phyloP scores from a whole-genome alignment of 2,113 vertebrate genomes.

The Electrona antarctica region DNA sequence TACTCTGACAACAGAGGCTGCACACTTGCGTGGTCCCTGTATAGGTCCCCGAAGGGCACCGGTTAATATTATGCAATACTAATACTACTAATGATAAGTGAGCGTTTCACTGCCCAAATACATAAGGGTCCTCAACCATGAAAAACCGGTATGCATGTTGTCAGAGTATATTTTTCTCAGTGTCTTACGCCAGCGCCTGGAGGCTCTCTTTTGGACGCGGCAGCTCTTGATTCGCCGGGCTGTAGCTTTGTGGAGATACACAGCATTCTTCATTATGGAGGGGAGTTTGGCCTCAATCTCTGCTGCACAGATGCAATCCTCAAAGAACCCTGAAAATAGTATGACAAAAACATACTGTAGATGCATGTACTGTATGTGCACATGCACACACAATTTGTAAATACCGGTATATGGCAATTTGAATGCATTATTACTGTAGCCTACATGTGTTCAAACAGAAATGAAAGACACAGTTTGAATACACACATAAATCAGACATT shows the following conservation, averaged over 20 bases:
- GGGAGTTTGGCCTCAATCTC: constrained; percentile 97
- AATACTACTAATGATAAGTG: not conserved
- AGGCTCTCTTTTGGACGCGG: constrained; percentile 87
- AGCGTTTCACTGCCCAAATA: not conserved
- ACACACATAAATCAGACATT: not conserved
- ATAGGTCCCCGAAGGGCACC: too few species aligned
- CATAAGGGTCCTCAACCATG: not conserved
- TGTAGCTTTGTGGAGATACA: constrained; percentile 94
- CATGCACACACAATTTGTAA: not conserved
- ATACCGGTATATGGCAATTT: not conserved
- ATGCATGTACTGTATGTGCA: not conserved
- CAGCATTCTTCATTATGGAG: constrained; percentile 96
- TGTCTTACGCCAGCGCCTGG: constrained; percentile 81
- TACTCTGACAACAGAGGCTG: too few species aligned
- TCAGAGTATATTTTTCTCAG: not conserved
- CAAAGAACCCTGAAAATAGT: constrained; percentile 87
- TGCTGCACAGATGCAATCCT: constrained; percentile 94
- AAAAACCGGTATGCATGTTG: not conserved
- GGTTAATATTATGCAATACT: too few species aligned
- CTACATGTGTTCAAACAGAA: too few species aligned
- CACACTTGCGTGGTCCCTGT: too few species aligned
- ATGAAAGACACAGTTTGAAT: not conserved
- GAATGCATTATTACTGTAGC: not conserved
- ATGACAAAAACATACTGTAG: not conserved
- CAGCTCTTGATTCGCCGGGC: constrained; percentile 97